Percentiles rank a stretch among this genome's conserved stretches.
These are phyloP conservation scores for Acestrorhynchus altus DNA, from an alignment of 2,797 vertebrate species.

Conservation along the genomic window DNA sequence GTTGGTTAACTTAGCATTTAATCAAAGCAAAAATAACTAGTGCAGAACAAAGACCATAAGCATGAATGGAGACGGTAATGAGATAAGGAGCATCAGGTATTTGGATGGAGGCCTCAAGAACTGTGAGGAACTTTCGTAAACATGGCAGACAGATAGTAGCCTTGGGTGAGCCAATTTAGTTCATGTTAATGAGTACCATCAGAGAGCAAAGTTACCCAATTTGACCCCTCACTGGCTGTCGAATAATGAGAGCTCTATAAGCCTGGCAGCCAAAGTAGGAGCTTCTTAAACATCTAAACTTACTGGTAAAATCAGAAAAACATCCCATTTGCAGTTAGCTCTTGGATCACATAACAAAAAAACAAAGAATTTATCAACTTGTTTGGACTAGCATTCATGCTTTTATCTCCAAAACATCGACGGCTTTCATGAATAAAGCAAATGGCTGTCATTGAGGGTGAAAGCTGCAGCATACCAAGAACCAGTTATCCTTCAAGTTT, in stretches of 20 bases:
- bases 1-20: constrained; percentile 54
- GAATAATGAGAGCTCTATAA: too few relatives aligned
- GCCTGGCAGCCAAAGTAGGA: too few relatives aligned
- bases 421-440: neutral
- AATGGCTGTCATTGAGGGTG: too few relatives aligned
- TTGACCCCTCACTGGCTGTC: neutral
- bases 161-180: neutral
- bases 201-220: neutral
- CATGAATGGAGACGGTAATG: neutral
- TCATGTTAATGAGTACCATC: neutral
- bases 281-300: neutral
- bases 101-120: neutral
- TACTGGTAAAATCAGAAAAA: neutral
- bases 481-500: too few relatives aligned
- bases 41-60: constrained; percentile 16
- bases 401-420: neutral
- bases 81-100: constrained; percentile 19
- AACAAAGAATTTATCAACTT: neutral
- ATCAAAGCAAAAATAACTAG: constrained; percentile 22
- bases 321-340: too few relatives aligned
- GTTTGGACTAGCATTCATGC: neutral
- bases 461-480: too few relatives aligned
- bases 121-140: constrained; percentile 11
- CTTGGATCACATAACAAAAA: neutral
- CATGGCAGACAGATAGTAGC: constrained; percentile 7